Evolutionary conservation across 1,140 invertebrate genomes (phyloP), one percentile per base, ranked within the genome.

Genomic region (Drosophila cardini): DNA sequence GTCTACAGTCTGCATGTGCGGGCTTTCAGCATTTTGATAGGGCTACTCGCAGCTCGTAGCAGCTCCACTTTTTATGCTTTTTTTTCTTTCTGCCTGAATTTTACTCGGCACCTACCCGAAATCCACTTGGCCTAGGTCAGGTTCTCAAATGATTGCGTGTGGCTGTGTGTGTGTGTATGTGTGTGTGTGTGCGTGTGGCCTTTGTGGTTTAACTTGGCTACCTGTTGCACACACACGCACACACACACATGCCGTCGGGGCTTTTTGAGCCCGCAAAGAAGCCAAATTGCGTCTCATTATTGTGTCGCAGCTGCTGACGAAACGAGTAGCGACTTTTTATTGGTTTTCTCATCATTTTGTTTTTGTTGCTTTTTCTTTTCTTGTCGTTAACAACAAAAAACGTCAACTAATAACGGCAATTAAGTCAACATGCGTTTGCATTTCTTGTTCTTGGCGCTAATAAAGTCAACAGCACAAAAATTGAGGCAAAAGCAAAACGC

Each of bases 121-220:
- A 89, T 61, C 75, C 65, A 58, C 68, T 87, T 90, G 89, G 69
- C 78, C 76, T 87, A 90, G 89, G 89, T 90, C 89, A 90, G 84
- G 75, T 80, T 80, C 65, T 64, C 3, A 30, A 15, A 53, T 53
- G 21, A 38, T 16, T 42, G 13, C 53, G 38, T 43, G 40, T 36
- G 36, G n/a, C n/a, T 46, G 40, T 64, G 63, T 86, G 56, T 70
- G 75, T 65, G 82, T 69, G 38, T 58, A 26, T 43, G 61, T 36
- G 38, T 61, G 43, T 62, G 38, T 65, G 45, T 70, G 64, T 89
- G 76, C 70, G 80, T 89, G 84, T 77, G 76, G 73, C 85, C 63
- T 67, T 78, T 89, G 84, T 68, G 84, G 80, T 78, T 89, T 74
- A 61, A 18, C 60, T 74, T 71, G 57, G 63, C 80, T 89, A 89